A percentile compares a stretch with the other conserved stretches of the same genome.
phyloP scores from a whole-genome alignment of 2,113 vertebrate genomes.

The Mugil cephalus region DNA sequence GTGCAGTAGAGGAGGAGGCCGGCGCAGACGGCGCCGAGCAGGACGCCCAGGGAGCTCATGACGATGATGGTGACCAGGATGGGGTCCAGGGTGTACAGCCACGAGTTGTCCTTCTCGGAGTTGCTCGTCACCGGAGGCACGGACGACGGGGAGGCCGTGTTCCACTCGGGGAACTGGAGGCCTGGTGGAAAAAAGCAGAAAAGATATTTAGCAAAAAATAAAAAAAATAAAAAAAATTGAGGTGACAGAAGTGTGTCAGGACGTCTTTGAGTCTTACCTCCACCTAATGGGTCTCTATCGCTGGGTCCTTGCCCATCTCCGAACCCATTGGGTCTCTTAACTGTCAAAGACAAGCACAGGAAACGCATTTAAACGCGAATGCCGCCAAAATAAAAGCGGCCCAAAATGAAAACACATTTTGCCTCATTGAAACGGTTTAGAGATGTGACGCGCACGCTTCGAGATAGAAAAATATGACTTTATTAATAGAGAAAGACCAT shows the following conservation, averaged over 20 bases:
- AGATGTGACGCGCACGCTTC: conserved; percentile 3
- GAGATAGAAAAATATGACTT: conserved; percentile 97
- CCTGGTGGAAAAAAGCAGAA: conserved; percentile 40
- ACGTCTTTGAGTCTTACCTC: conserved; percentile 65
- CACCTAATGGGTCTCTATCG: conserved; percentile 62
- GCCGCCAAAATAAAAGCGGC: too few species aligned
- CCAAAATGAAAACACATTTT: too few species aligned
- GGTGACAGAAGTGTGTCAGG: too few species aligned
- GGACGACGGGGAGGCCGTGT: conserved; percentile 63
- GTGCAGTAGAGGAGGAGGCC: conserved; percentile 98
- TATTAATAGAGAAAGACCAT: conserved; percentile 98
- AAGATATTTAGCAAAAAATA: not conserved
- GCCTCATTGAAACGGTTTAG: too few species aligned
- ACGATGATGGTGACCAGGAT: conserved; percentile 99
- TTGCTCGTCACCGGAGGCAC: conserved; percentile 80
- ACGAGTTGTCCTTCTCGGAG: conserved; percentile 92
- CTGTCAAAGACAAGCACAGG: conserved; percentile 72
- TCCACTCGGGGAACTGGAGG: conserved; percentile 70
- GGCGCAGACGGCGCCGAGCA: conserved; percentile 93
- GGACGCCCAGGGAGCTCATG: conserved; percentile 96
- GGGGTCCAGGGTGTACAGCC: conserved; percentile 96
- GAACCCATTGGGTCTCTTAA: conserved; percentile 67
- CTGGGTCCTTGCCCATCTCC: conserved; percentile 77
- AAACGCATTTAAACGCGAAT: conserved; percentile 30
- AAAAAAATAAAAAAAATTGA: too few species aligned